Base-by-base conservation (phyloP, 2,113 vertebrate genomes). In the Anarrhichthys ocellatus region DNA sequence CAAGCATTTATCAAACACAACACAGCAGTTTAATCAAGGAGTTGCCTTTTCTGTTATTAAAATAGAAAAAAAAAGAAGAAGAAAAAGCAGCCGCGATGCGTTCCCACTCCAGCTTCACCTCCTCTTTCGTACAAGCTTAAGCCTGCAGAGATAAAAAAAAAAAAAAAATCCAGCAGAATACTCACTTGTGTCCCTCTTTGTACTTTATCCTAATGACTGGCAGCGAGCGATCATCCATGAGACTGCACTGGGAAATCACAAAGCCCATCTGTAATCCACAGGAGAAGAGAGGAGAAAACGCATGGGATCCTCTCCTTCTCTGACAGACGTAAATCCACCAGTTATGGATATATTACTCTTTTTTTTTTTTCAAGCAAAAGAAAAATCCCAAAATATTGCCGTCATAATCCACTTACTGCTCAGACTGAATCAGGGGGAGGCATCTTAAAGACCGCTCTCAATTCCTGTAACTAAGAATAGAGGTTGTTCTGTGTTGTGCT, bases 211-310 rank as follows among this genome's bases (percentile, higher is more conserved):
- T 91, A 88, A 86, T 86, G 82, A 89, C 78, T 76, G 88, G 88
- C 84, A 84, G 88, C 34, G 42, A 90, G 85, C 73, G 56, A 85
- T 92, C 90, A 90, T 93, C 91, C 89, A 90, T 88, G 87, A 93
- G 85, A 86, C 86, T 87, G 84, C 67, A 66, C 80, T 67, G 77
- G 67, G 69, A 81, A 86, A 90, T 86, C 83, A 81, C 87, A 88
- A 89, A 93, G 89, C 88, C 91, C 91, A 89, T 88, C 91, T 91
- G 92, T 93, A 95, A 95, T 95, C 95, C 94, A 93, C 89, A 76
- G 56, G 61, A 88, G 72, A 72, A 73, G 80, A 89, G 50, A 84
- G 52, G 73, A 83, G 71, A 73, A 87, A 86, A 73, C 9, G 38
- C 85, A 36, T 9, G 4, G 66, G 82, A 89, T 89, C 75, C 80